Base-by-base conservation (phyloP, 2,113 vertebrate species). In the Corydoras sp. region DNA sequence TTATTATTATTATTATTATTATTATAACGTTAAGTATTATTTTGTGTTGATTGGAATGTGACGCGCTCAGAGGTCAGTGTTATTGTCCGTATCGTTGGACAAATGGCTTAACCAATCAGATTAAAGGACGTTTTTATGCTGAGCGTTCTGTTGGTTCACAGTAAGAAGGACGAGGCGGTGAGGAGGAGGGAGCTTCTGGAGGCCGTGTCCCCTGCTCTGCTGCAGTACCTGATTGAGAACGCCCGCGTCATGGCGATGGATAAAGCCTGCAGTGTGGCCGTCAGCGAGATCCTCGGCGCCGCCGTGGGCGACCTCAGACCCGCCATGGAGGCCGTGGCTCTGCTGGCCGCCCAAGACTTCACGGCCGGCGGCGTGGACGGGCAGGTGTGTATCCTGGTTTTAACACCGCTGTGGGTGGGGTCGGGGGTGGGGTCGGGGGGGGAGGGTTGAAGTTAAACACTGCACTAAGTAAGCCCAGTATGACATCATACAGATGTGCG, bases 151-250 rank as follows among this genome's bases (percentile, higher is more conserved):
- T 24, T 24, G 1, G 18, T 67, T 49, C 65, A 72, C 83, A 98
- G 97, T 88, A 99, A 98, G 84, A 99, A 99, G 77, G 91, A 95
- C 14, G 53, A 81, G 1, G 85, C 73, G 0, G 12, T 90, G 9
- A 89, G 97, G 53, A 88, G 80, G 9, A 84, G 2, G 31, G 97
- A 99, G 75, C 92, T 99, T 54, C 81, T 97, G 76, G 94, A 97
- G 69, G 88, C 90, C 2, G 84, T 96, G 67, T 98, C 95, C 13
- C 86, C 90, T 0, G 76, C 89, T 2, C 81, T 98, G 75, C 84
- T 98, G 5, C 76, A 88, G 5, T 84, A 96, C 80, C 86, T 99
- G 72, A 83, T 85, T 18, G 86, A 84, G 18, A 92, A 98, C 4
- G 79, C 91, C 0, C 80, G 65, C 18, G 76, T 91, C 78, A 80